Evolutionary conservation across 2,113 vertebrate species (phyloP).

Genomic region (Sinosuthora webbiana): DNA sequence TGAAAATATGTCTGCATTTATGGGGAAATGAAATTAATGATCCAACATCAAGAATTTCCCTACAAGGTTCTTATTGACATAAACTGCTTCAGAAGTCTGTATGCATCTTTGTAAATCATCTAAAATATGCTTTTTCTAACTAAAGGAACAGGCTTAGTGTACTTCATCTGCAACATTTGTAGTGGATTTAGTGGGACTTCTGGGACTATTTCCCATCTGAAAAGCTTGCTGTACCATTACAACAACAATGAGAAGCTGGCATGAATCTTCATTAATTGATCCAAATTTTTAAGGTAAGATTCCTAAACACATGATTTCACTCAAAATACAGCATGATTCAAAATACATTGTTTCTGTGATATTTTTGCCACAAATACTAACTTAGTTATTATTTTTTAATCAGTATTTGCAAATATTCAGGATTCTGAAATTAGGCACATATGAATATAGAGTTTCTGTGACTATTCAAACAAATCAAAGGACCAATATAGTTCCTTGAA

Average conservation of each 20-base stretch:
- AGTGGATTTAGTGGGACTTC: not conserved
- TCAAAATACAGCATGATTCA: not conserved
- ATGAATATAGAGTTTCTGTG: not conserved
- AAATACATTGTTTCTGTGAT: not conserved
- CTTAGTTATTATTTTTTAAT: not conserved
- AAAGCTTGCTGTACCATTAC: not conserved
- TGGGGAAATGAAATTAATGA: not conserved
- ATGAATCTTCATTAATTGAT: not conserved
- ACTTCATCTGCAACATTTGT: not conserved
- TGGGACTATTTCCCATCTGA: not conserved
- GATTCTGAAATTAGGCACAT: not conserved
- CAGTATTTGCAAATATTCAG: not conserved
- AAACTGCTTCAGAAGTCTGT: not conserved
- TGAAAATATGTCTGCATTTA: not conserved
- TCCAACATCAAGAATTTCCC: not conserved
- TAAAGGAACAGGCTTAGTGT: not conserved
- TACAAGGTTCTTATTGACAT: not conserved
- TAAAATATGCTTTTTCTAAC: not conserved
- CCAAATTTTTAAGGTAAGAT: not conserved
- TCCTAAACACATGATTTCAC: not conserved
- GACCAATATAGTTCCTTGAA: not conserved
- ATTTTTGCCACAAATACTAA: not conserved
- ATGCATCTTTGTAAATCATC: not conserved
- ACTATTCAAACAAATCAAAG: not conserved
- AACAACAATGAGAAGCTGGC: not conserved